phyloP scores from a whole-genome alignment of 2,797 vertebrate genomes.

The Halcyon chelicuti region DNA sequence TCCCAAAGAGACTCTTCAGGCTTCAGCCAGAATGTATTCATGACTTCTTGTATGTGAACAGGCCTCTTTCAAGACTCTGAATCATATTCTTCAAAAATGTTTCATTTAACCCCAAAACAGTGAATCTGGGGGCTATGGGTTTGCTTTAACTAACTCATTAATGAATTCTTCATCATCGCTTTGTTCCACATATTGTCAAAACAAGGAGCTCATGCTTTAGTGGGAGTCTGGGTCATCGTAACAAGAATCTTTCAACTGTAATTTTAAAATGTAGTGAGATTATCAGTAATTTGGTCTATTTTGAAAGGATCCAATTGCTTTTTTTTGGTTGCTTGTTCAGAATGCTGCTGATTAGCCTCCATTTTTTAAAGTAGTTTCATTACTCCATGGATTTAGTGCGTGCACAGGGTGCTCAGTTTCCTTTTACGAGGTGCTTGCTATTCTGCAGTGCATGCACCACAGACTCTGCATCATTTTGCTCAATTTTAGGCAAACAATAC shows the following conservation, averaged over 20 bases:
- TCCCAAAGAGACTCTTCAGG: conserved; percentile 34
- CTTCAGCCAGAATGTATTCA: not conserved
- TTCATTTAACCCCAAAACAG: not conserved
- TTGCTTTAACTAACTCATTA: not conserved
- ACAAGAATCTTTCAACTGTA: conserved; percentile 4
- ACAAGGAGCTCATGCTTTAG: conserved; percentile 57
- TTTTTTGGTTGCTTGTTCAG: not conserved
- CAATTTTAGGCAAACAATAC: not conserved
- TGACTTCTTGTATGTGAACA: not conserved
- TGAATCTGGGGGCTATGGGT: not conserved
- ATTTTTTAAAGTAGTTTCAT: not conserved
- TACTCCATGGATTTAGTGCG: not conserved
- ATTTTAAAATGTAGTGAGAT: not conserved
- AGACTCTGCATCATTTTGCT: not conserved
- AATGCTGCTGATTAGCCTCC: not conserved
- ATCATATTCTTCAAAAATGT: not conserved
- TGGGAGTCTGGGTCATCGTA: conserved; percentile 28
- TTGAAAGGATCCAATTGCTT: not conserved
- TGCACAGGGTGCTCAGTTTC: not conserved
- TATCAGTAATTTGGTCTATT: conserved; percentile 35
- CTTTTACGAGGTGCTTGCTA: not conserved
- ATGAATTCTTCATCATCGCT: not conserved
- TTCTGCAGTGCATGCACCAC: not conserved
- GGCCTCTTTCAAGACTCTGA: not conserved
- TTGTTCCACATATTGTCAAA: conserved; percentile 66